Base-by-base conservation (phyloP, 2,797 vertebrate species). In the Ptychadena robeensis region DNA sequence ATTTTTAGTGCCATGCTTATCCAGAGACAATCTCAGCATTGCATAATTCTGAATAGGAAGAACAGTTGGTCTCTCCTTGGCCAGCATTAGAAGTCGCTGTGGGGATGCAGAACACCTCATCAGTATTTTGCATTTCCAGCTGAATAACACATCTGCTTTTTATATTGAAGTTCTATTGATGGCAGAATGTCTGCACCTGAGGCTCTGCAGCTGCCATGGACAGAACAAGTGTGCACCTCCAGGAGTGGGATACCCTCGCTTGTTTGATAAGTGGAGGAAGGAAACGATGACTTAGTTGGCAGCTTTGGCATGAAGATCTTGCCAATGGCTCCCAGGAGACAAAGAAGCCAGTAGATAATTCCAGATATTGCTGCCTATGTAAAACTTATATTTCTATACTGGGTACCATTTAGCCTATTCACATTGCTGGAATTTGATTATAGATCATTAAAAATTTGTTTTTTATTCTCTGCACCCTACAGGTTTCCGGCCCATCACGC, bases 401-500 rank as follows among this genome's bases (percentile, higher is more conserved):
- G 44, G 18, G 44, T 48, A 1, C 44, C 7, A 53, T 7, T 22
- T 7, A 8, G 44, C 18, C 22, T 4, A n/a, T 53, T 53, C 22
- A n/a, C 44, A 22, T 53, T 53, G 44, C 3, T 53, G 44, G 44
- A 53, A 53, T 38, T 35, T 10, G 8, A 38, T 6, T 38, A 38
- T 38, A 38, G 37, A 15, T 53, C 44, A 53, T n/a, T 15, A 5
- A 48, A 48, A 27, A 27, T 4, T 0, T 53, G 30, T 40, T 68
- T 30, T 35, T 71, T 27, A 66, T 31, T 71, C 64, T 88, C 77
- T 92, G 67, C 83, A 9, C 44, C 83, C 93, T 91, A 35, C 94
- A 99, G 98, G 97, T 80, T 96, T 97, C 90, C 95, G 97, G 66
- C 96, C 97, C 48, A 97, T 99, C 87, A 96, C 95, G 0, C 96